Evolutionary conservation across 2,113 vertebrate genomes (phyloP).

Genomic region (Mirza zaza): DNA sequence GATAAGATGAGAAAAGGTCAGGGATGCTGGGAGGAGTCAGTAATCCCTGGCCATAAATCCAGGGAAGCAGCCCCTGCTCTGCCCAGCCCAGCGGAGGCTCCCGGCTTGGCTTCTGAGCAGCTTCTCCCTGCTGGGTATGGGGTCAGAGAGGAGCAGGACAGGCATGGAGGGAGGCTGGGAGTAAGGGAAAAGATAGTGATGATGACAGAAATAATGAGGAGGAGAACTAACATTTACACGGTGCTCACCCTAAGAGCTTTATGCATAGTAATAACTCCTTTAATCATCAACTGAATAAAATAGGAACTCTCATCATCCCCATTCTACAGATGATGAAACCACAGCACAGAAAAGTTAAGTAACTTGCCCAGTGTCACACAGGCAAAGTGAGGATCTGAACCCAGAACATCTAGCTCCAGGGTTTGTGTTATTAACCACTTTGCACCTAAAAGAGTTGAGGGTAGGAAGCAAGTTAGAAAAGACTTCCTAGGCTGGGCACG

Average conservation of each 20-base stretch:
- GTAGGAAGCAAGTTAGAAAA: neutral
- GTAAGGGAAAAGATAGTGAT: neutral
- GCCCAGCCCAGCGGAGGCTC: neutral
- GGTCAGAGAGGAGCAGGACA: neutral
- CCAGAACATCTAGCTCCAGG: neutral
- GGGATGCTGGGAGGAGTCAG: neutral
- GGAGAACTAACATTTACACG: neutral
- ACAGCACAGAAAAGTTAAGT: neutral
- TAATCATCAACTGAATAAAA: neutral
- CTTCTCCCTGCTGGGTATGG: neutral
- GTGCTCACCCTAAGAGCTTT: neutral
- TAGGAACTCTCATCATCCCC: neutral
- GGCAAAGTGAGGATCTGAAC: neutral
- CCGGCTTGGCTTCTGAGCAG: neutral
- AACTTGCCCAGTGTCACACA: neutral
- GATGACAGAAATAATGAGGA: neutral
- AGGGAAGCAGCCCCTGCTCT: neutral
- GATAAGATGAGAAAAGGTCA: slow-evolving; percentile 66
- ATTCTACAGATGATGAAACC: neutral
- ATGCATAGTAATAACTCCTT: neutral
- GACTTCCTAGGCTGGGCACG: neutral
- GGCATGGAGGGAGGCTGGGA: neutral
- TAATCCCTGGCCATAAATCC: slow-evolving; percentile 63
- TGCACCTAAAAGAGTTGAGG: neutral
- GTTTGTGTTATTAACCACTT: neutral